These are phyloP conservation scores for Liopterus haemorrhoidalis DNA, from an alignment of 2,888 invertebrate genomes.

Conservation along the genomic window DNA sequence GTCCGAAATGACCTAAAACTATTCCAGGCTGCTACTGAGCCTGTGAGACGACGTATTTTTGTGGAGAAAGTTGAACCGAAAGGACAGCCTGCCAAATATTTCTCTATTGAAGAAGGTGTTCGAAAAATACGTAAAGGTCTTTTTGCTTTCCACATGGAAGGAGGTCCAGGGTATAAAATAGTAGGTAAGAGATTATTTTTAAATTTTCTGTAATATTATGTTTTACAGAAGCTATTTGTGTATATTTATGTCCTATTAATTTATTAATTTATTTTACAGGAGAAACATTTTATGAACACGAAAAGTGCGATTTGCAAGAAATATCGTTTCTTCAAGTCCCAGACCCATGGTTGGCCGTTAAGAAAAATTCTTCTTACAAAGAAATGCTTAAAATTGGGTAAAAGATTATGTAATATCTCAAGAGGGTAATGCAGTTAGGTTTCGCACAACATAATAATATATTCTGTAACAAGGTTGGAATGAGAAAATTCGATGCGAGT, in stretches of 20 bases:
- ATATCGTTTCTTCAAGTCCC: constrained; percentile 56
- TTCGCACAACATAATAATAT: no score
- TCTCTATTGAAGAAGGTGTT: constrained; percentile 58
- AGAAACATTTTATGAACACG: constrained; percentile 62
- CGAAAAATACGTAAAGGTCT: constrained; percentile 54
- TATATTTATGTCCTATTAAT: neutral
- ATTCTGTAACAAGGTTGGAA: no score
- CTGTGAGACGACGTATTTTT: constrained; percentile 57
- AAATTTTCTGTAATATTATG: no score
- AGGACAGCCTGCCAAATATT: constrained; percentile 53
- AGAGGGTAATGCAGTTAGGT: no score
- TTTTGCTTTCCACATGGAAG: constrained; percentile 68
- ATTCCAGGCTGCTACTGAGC: constrained; percentile 58
- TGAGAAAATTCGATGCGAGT: no score
- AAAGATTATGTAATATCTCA: constrained; percentile 13
- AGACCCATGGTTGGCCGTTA: constrained; percentile 59
- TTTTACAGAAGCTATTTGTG: neutral
- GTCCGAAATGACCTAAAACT: no score
- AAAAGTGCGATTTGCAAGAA: constrained; percentile 67
- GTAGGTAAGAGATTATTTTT: constrained; percentile 44
- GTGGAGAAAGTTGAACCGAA: constrained; percentile 58
- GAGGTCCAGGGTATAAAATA: constrained; percentile 63
- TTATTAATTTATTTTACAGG: constrained; percentile 45
- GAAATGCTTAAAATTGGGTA: constrained; percentile 61
- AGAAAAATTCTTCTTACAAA: constrained; percentile 56